phyloP scores from a whole-genome alignment of 2,888 invertebrate species.

The Galerucella calmariensis region DNA sequence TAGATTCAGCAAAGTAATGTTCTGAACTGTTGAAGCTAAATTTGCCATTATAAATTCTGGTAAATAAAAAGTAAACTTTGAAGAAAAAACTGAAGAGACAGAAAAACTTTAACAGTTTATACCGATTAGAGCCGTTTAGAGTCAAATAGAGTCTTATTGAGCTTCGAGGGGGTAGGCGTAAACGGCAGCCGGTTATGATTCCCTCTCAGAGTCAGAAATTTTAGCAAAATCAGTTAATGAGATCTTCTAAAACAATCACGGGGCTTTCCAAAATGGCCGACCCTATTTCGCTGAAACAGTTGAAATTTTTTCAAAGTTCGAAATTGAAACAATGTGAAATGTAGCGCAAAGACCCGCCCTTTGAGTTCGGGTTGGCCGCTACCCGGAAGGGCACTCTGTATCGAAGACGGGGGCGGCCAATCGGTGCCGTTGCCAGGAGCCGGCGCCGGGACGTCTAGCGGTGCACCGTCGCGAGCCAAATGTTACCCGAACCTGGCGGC shows the following conservation, averaged over 20 bases:
- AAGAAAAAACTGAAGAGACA: not conserved
- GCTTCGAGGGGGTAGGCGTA: not conserved
- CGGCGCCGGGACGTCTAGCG: slow-evolving; percentile 65
- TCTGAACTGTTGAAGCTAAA: no score
- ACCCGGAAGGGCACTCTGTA: slow-evolving; percentile 55
- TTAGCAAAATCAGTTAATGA: slow-evolving; percentile 64
- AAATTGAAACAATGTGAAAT: slow-evolving; percentile 62
- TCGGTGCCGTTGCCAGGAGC: slow-evolving; percentile 50
- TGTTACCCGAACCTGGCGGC: slow-evolving; percentile 57
- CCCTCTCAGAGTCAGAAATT: slow-evolving; percentile 35
- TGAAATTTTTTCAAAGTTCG: slow-evolving; percentile 51
- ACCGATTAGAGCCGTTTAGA: slow-evolving; percentile 1
- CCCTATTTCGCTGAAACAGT: slow-evolving; percentile 48
- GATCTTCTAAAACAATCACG: slow-evolving; percentile 64
- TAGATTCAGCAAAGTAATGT: no score
- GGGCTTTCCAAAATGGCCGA: slow-evolving; percentile 65
- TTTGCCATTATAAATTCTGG: not conserved
- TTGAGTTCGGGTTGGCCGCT: slow-evolving; percentile 48
- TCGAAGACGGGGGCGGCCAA: slow-evolving; percentile 51
- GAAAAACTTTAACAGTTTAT: not conserved
- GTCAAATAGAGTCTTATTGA: slow-evolving; percentile 2
- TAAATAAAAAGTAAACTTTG: not conserved
- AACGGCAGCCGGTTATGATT: slow-evolving; percentile 20
- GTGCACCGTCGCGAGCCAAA: slow-evolving; percentile 62
- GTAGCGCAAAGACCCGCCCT: slow-evolving; percentile 49